Conservation (phyloP, 2,113 vertebrate genomes). For the Sinocyclocheilus anophthalmus region DNA sequence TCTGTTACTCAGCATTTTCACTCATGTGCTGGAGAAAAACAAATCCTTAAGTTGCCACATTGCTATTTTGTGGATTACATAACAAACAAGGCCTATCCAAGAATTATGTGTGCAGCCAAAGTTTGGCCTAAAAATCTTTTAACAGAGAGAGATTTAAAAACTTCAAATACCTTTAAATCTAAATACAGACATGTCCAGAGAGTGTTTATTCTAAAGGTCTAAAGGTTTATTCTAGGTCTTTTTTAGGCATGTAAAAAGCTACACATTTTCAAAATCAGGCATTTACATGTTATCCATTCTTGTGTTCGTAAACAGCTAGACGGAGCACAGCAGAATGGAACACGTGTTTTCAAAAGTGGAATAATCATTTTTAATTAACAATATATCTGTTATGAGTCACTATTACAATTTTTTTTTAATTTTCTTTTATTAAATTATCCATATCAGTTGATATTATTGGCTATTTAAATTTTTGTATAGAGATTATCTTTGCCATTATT, state of each 20-base stretch:
- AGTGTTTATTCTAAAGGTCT: not conserved
- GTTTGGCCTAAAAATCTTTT: not conserved
- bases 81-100: not conserved
- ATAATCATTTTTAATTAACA: too few species aligned
- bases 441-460: not conserved
- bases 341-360: not conserved
- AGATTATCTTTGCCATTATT: not conserved
- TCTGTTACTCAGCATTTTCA: constrained; percentile 40
- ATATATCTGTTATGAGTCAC: not conserved
- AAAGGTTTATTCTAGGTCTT: not conserved
- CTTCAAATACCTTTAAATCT: not conserved
- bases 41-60: not conserved
- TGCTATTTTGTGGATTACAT: constrained; percentile 11
- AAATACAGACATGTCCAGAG: not conserved
- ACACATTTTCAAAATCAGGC: not conserved
- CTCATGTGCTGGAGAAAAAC: constrained; percentile 3
- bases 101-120: constrained; percentile 6
- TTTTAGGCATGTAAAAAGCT: not conserved
- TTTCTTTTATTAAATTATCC: not conserved
- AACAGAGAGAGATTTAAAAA: not conserved
- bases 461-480: not conserved
- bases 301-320: not conserved
- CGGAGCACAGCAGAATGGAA: not conserved
- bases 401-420: not conserved
- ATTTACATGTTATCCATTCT: not conserved